Conservation (phyloP, 1,140 invertebrate genomes). For the Brachionus plicatilis region DNA sequence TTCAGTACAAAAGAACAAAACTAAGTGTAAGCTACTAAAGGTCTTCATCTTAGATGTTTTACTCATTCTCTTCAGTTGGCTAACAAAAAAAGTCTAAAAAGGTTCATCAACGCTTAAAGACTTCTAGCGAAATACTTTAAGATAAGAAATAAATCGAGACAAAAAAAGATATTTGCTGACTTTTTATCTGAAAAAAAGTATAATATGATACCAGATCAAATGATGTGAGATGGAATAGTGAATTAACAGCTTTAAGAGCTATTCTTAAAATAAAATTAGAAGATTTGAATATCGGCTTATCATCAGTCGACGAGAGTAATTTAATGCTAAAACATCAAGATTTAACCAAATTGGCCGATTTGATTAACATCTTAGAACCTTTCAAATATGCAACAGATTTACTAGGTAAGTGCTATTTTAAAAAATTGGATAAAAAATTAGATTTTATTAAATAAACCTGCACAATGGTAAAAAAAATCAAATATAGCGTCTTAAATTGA, state of each 20-base stretch:
- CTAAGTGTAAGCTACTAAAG: not conserved
- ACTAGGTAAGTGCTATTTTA: too few species aligned
- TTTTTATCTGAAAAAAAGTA: not conserved
- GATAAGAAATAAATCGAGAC: not conserved
- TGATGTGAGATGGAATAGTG: not conserved
- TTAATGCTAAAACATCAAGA: not conserved
- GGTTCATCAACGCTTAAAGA: not conserved
- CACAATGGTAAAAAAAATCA: too few species aligned
- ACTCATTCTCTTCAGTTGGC: not conserved
- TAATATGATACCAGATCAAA: not conserved
- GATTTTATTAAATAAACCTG: too few species aligned
- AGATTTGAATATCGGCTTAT: not conserved
- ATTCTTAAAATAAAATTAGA: not conserved
- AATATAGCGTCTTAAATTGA: too few species aligned
- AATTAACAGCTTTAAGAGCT: not conserved
- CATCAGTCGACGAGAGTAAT: not conserved
- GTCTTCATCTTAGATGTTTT: not conserved
- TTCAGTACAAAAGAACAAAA: not conserved
- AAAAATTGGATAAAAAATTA: too few species aligned
- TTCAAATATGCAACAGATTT: not conserved
- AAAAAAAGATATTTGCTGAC: not conserved
- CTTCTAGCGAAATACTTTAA: not conserved
- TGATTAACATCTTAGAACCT: not conserved
- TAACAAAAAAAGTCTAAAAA: not conserved
- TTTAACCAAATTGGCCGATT: not conserved